Conservation (phyloP, 2,888 invertebrate genomes). For the Epirrhoe alternata region DNA sequence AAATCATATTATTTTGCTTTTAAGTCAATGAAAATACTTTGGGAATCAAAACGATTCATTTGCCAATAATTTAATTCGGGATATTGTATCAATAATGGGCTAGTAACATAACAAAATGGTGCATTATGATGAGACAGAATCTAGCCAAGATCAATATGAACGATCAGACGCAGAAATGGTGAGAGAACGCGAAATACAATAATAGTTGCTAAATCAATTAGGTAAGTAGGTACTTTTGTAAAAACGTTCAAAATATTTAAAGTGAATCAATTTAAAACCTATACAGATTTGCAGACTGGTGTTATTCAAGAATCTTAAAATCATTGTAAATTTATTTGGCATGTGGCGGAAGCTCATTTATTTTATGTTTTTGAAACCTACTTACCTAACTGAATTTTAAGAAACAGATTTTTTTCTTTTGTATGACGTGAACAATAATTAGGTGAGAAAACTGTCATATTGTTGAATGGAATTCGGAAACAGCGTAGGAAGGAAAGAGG, state of each 20-base stretch:
- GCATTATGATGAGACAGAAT: background rate
- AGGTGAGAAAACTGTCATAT: constrained; percentile 6
- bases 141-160: constrained; percentile 27
- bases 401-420: no score
- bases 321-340: background rate
- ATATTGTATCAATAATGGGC: constrained; percentile 15
- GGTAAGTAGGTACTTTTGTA: background rate
- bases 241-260: background rate
- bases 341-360: background rate
- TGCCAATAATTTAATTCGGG: constrained; percentile 15
- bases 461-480: constrained; percentile 40
- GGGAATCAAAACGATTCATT: background rate
- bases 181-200: background rate
- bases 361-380: background rate
- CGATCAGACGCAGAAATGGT: constrained; percentile 14
- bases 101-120: constrained; percentile 11
- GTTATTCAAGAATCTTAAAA: background rate
- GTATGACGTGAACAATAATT: no score
- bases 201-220: background rate
- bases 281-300: background rate
- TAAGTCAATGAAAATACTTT: constrained; percentile 4
- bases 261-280: background rate
- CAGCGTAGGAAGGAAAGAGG: constrained; percentile 39
- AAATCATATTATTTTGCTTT: background rate
- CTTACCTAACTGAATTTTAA: background rate